Conservation (phyloP, 2,113 vertebrate species). For the Zosterops borbonicus region DNA sequence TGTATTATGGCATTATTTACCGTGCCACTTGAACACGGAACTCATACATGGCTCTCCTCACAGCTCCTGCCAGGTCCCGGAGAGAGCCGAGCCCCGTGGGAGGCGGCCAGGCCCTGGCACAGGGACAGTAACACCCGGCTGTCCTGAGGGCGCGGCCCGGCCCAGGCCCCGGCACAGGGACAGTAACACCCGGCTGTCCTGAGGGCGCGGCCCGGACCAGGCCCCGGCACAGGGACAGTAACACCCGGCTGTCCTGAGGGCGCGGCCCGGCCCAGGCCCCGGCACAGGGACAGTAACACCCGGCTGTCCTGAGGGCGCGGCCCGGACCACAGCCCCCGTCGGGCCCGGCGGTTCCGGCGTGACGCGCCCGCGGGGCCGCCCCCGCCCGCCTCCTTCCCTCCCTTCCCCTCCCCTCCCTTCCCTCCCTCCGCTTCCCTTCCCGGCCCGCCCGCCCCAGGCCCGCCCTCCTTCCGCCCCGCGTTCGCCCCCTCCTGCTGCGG, state of each 20-base stretch:
- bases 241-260: fast-evolving
- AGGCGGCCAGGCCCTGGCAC: fast-evolving
- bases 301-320: no score
- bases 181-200: fast-evolving
- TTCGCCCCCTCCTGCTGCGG: background rate
- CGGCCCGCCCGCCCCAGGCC: background rate
- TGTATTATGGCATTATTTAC: fast-evolving
- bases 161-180: fast-evolving
- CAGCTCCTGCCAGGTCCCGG: fast-evolving
- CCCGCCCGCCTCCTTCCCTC: background rate
- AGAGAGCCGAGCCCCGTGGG: fast-evolving
- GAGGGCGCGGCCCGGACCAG: fast-evolving
- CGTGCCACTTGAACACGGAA: background rate
- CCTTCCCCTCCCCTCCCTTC: no score
- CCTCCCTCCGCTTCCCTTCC: background rate
- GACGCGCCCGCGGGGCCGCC: background rate
- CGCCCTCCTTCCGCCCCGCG: background rate
- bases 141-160: fast-evolving
- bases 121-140: fast-evolving
- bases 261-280: fast-evolving
- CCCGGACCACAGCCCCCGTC: conserved; percentile 6
- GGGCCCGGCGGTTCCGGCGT: background rate
- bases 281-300: fast-evolving
- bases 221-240: fast-evolving
- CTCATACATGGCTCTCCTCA: fast-evolving